Evolutionary conservation across 2,113 vertebrate genomes (phyloP).

Genomic region (Zosterops lateralis): DNA sequence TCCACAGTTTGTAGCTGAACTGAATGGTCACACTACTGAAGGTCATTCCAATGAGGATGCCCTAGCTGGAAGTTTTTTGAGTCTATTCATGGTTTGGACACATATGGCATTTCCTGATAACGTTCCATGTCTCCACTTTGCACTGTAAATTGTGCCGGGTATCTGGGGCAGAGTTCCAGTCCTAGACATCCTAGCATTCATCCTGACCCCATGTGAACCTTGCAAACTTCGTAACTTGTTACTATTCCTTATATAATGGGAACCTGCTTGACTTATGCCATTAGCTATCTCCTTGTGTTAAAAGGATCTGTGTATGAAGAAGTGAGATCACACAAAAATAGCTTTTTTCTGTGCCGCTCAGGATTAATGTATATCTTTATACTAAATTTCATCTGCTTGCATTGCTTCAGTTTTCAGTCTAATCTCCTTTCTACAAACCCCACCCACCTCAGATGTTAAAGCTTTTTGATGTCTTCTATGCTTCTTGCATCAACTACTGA

Average conservation of each 20-base stretch:
- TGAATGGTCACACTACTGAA: neutral
- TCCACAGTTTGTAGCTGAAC: neutral
- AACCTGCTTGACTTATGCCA: neutral
- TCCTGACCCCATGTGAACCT: neutral
- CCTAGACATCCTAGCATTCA: neutral
- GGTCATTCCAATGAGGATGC: neutral
- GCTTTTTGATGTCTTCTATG: neutral
- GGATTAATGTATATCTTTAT: neutral
- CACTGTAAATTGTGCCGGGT: neutral
- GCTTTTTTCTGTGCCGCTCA: neutral
- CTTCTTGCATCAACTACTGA: neutral
- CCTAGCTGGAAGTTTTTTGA: neutral
- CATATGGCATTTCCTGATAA: constrained; percentile 3
- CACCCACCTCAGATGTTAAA: neutral
- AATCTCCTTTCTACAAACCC: neutral
- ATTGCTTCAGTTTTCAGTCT: neutral
- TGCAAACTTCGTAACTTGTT: neutral
- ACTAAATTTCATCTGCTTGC: neutral
- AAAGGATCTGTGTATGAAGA: neutral
- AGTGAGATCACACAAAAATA: neutral
- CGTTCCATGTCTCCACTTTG: neutral
- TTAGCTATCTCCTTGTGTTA: neutral
- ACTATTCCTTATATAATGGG: neutral
- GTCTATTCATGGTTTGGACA: neutral
- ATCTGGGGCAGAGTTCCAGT: neutral